phyloP scores from a whole-genome alignment of 2,888 invertebrate species.

The Athripsodes cinereus region DNA sequence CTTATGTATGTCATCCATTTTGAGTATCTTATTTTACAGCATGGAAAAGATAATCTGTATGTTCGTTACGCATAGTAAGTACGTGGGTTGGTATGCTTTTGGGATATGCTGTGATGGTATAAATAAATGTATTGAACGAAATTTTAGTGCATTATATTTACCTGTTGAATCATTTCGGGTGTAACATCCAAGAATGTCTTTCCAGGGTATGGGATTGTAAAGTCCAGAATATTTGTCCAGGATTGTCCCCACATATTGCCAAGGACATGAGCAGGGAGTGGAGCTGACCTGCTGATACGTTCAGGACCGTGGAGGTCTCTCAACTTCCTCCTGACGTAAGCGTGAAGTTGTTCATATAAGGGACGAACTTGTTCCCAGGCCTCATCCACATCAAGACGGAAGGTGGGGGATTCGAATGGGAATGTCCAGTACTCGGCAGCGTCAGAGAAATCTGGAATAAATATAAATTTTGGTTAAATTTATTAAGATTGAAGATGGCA shows the following conservation, averaged over 20 bases:
- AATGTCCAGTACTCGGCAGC: slow-evolving; percentile 87
- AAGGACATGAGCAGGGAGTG: slow-evolving; percentile 77
- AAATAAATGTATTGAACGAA: not conserved
- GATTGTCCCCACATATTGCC: slow-evolving; percentile 91
- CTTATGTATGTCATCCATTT: too few species aligned
- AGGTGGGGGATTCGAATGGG: slow-evolving; percentile 72
- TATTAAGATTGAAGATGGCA: not conserved
- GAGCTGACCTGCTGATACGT: slow-evolving; percentile 70
- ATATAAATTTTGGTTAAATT: not conserved
- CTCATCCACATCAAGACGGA: slow-evolving; percentile 72
- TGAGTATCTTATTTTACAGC: too few species aligned
- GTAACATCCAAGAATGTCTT: slow-evolving; percentile 78
- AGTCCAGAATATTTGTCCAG: slow-evolving; percentile 76
- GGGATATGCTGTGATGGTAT: too few species aligned
- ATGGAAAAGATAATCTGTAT: too few species aligned
- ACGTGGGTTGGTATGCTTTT: too few species aligned
- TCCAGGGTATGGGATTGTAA: slow-evolving; percentile 80
- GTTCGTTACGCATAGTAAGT: too few species aligned
- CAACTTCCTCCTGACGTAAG: slow-evolving; percentile 80
- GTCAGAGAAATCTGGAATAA: slow-evolving; percentile 73
- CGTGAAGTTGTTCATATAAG: slow-evolving; percentile 80
- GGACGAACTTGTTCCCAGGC: slow-evolving; percentile 82
- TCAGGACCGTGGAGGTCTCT: slow-evolving; percentile 80
- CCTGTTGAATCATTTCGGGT: slow-evolving; percentile 72
- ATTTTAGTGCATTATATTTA: slow-evolving; percentile 30